Evolutionary conservation across 2,113 vertebrate species (phyloP).

Genomic region (Nothocercus julius): DNA sequence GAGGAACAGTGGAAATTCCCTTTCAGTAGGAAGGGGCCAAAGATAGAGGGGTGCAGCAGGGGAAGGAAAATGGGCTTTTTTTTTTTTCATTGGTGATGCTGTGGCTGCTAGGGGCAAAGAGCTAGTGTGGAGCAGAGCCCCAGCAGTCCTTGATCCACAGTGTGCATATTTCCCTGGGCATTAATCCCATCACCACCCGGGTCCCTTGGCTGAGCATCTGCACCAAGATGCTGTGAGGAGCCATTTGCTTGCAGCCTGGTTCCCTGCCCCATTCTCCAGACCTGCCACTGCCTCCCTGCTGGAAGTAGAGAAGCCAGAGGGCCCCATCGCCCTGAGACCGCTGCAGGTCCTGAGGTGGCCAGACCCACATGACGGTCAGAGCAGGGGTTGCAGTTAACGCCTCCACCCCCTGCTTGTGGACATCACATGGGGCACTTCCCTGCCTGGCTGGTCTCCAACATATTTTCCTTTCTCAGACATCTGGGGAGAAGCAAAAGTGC

Average conservation of each 20-base stretch:
- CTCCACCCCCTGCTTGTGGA: neutral
- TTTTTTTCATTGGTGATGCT: neutral
- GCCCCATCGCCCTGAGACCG: neutral
- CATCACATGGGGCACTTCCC: neutral
- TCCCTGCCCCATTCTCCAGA: neutral
- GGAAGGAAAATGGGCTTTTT: neutral
- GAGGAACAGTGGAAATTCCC: constrained; percentile 48
- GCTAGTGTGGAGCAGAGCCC: neutral
- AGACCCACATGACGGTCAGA: neutral
- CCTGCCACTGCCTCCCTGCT: neutral
- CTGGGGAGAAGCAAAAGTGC: constrained; percentile 33
- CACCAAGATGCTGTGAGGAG: neutral
- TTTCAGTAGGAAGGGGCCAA: neutral
- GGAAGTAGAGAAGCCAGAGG: neutral
- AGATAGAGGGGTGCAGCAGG: neutral
- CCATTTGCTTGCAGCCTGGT: neutral
- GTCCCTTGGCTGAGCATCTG: neutral
- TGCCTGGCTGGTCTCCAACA: neutral
- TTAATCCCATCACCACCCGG: neutral
- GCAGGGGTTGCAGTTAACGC: neutral
- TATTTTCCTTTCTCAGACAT: neutral
- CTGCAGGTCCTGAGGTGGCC: neutral
- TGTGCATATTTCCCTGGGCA: accelerated
- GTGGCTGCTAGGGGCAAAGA: neutral
- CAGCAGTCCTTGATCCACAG: accelerated